Conservation (phyloP, 2,797 vertebrate species). For the Scomberomorus guttatus region DNA sequence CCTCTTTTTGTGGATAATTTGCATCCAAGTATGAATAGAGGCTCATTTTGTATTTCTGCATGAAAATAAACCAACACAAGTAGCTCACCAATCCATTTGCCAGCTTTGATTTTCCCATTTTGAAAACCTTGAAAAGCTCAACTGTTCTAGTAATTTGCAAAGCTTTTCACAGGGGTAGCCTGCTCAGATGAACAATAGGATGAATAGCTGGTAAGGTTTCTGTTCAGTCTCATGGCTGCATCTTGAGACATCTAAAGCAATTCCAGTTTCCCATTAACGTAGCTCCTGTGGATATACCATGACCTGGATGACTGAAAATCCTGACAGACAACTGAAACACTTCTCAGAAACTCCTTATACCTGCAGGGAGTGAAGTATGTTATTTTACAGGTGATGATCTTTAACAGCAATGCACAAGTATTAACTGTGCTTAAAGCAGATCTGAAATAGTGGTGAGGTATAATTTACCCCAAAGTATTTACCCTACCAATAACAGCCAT, state of each 20-base stretch:
- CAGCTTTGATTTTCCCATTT: constrained; percentile 36
- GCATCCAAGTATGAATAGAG: neutral
- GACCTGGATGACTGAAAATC: too few species aligned
- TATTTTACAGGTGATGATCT: constrained; percentile 7
- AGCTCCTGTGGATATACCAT: too few species aligned
- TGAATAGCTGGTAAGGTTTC: constrained; percentile 1
- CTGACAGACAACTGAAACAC: too few species aligned
- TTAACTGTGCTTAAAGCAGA: neutral
- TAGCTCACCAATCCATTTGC: neutral
- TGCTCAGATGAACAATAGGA: constrained; percentile 14
- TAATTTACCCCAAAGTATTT: constrained; percentile 60
- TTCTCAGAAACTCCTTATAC: neutral
- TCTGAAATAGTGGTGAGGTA: constrained; percentile 42
- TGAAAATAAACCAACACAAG: constrained; percentile 2
- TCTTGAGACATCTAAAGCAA: constrained; percentile 13
- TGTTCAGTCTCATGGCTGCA: neutral
- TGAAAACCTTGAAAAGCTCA: neutral
- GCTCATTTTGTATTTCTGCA: constrained; percentile 3
- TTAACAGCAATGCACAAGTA: constrained; percentile 22
- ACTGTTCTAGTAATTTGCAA: constrained; percentile 21
- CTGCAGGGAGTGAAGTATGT: neutral
- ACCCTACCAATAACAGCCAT: too few species aligned
- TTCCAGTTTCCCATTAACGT: too few species aligned
- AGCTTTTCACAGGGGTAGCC: constrained; percentile 14
- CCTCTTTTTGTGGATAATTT: neutral